Evolutionary conservation across 2,113 vertebrate species (phyloP), one percentile per base, ranked within the genome.

Genomic region (Erpornis zantholeuca): DNA sequence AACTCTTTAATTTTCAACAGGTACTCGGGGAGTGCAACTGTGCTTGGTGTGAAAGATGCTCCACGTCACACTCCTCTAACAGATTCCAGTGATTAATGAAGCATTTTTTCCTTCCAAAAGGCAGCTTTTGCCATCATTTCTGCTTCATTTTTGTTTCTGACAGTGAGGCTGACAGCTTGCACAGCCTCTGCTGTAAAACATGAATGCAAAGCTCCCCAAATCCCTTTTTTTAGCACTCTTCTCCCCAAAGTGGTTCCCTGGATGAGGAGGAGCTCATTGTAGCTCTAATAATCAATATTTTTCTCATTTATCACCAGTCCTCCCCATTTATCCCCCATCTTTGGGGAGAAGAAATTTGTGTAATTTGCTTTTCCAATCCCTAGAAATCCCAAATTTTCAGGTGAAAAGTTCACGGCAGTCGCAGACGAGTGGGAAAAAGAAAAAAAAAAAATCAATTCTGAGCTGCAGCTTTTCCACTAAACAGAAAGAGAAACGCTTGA

Each of bases 1-100:
- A 92, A 85, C 25, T 95, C 90, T 76, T 82, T 89, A 28, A 95
- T 96, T 97, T 96, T 84, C 97, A 92, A 93, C 96, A 93, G 91
- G 94, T 40, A 84, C 96, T 83, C 52, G 12, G 93, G 22, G 64
- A 91, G 57, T 0, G 2, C 0, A 1, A 16, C 23, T 5, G 1
- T 2, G 6, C 36, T 96, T 65, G 15, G 50, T 82, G 93, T 90
- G 86, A 97, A 96, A 72, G 92, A 79, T 38, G 83, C 38, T 94
- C 80, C 5, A 2, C 2, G 52, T 82, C 29, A 59, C 80, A 72
- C 50, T 72, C 94, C 78, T 70, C 82, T 23, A 95, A 92, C 89
- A 88, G 83, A 85, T 82, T 17, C 86, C 88, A 94, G 86, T 78
- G 90, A 88, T 92, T 78, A 92, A 94, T 92, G 84, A 92, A 97